phyloP scores from a whole-genome alignment of 2,888 invertebrate genomes.

The Allygus modestus region DNA sequence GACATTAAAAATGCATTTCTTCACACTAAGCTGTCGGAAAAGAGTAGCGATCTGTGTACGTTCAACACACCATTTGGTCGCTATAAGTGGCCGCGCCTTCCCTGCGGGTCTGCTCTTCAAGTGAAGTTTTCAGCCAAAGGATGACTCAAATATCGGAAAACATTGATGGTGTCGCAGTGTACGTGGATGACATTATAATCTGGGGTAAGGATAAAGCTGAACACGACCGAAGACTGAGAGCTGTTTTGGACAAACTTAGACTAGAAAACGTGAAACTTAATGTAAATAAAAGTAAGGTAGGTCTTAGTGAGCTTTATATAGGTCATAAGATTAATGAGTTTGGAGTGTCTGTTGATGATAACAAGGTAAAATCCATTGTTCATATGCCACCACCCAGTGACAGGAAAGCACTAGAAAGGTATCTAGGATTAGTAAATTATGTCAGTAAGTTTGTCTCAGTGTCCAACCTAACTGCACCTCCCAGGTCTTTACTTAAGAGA shows the following conservation, averaged over 20 bases:
- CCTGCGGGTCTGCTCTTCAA: slow-evolving; percentile 49
- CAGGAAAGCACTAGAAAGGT: slow-evolving; percentile 69
- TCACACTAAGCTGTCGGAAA: slow-evolving; percentile 60
- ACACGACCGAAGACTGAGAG: slow-evolving; percentile 67
- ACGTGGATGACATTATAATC: slow-evolving; percentile 71
- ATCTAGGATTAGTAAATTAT: slow-evolving; percentile 71
- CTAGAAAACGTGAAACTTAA: slow-evolving; percentile 61
- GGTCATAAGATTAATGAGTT: slow-evolving; percentile 62
- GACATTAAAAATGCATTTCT: slow-evolving; percentile 65
- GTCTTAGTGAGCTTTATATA: slow-evolving; percentile 49
- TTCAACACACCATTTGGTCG: slow-evolving; percentile 65
- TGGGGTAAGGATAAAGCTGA: slow-evolving; percentile 66
- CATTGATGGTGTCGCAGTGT: slow-evolving; percentile 68
- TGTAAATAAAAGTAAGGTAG: slow-evolving; percentile 61
- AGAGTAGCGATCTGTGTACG: slow-evolving; percentile 57
- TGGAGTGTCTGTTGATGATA: slow-evolving; percentile 67
- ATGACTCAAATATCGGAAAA: slow-evolving; percentile 68
- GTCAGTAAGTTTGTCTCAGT: slow-evolving; percentile 70
- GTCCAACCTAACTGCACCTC: slow-evolving; percentile 67
- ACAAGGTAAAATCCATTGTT: slow-evolving; percentile 68
- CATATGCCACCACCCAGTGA: slow-evolving; percentile 68
- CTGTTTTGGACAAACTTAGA: slow-evolving; percentile 62
- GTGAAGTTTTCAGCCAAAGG: slow-evolving; percentile 68
- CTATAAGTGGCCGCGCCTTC: slow-evolving; percentile 55
- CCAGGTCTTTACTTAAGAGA: slow-evolving; percentile 69